Base-by-base conservation (phyloP, 2,888 invertebrate species). In the Morpho deidamia region DNA sequence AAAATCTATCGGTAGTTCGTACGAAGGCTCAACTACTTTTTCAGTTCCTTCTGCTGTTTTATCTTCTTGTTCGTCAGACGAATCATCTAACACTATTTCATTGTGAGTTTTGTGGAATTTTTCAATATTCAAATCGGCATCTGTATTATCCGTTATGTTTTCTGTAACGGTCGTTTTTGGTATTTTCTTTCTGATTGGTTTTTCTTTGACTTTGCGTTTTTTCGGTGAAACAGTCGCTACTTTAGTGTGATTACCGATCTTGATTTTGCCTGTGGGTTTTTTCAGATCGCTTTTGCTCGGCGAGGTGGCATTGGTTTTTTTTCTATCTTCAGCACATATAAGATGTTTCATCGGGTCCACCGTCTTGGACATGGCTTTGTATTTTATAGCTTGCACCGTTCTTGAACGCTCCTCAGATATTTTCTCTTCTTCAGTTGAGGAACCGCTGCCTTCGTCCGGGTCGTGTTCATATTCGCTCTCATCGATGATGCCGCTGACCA, bases 261-360 rank as follows among this genome's bases (percentile, higher is more conserved):
- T 63, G 1, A 58, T 12, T 56, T 60, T 66, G 7, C 63, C 64
- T 0, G 51, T 49, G 8, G 49, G 48, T 3, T 51, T 42, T 35
- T 55, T 58, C 5, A 61, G 55, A 32, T 64, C 59, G 11, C 40
- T 53, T 37, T 53, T 56, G n/a, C 35, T 44, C 34, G 38, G 53
- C 11, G 23, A 37, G 38, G 12, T 41, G 8, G 45, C 11, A 11
- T 42, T 53, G 44, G 50, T 14, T 39, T 38, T 9, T 33, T 38
- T 42, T 39, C 58, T 74, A 7, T 70, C 66, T 0, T 54, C n/a
- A 0, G 77, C 47, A 0, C 67, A 64, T 0, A 66, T 56, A 1
- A 81, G 70, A 59, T 82, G 80, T 38, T 61, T 68, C 51, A 86
- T 72, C 0, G 71, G 66, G 1, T 72, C 67, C 0, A 86, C 81